Conservation (phyloP, 2,113 vertebrate species). For the Probosciger aterrimus region DNA sequence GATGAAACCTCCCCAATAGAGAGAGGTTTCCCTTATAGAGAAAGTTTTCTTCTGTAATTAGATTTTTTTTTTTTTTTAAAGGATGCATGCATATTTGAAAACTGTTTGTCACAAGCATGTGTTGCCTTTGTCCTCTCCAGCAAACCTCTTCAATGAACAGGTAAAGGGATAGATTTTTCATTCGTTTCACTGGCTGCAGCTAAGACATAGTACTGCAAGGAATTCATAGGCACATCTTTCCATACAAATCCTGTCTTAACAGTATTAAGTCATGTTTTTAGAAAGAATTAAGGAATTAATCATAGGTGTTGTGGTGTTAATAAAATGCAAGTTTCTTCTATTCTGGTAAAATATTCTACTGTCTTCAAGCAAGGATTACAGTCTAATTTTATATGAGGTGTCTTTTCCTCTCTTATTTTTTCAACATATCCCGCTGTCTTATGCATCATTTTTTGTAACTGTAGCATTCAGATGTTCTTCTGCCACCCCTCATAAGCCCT, state of each 20-base stretch:
- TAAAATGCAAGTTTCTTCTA: not conserved
- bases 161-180: not conserved
- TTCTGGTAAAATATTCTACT: not conserved
- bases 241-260: not conserved
- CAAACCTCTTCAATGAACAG: not conserved
- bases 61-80: not conserved
- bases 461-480: not conserved
- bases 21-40: not conserved
- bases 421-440: not conserved
- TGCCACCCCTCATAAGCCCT: not conserved
- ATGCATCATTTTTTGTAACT: not conserved
- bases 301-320: not conserved
- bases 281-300: slow-evolving; percentile 16
- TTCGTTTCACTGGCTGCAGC: not conserved
- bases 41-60: not conserved
- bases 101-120: not conserved
- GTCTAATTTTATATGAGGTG: not conserved
- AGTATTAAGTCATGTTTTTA: not conserved
- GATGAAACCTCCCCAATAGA: not conserved
- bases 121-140: not conserved
- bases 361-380: not conserved
- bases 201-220: not conserved
- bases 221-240: not conserved
- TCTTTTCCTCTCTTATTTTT: not conserved
- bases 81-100: not conserved